phyloP scores from a whole-genome alignment of 2,113 vertebrate species.

The Phyllostomus hastatus region DNA sequence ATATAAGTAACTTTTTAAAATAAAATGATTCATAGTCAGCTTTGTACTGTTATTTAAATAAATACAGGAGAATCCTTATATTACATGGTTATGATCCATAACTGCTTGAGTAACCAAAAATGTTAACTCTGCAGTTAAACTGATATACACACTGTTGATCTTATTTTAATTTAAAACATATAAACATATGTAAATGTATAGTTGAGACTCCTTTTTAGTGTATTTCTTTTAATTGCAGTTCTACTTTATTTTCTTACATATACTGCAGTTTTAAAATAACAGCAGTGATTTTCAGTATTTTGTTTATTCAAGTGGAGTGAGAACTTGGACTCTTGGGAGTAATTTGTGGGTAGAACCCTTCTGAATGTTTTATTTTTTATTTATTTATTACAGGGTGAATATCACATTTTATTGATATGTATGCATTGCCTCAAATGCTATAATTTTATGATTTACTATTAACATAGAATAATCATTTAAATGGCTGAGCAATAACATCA shows the following conservation, averaged over 20 bases:
- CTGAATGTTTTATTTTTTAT: neutral
- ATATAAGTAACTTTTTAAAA: neutral
- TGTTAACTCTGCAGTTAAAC: neutral
- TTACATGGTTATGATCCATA: neutral
- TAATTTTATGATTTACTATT: neutral
- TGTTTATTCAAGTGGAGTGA: neutral
- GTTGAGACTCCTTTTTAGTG: neutral
- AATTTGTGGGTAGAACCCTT: neutral
- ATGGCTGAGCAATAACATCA: neutral
- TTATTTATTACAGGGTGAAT: neutral
- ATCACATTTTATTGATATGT: neutral
- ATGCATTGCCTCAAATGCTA: neutral
- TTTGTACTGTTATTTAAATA: neutral
- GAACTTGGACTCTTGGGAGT: neutral
- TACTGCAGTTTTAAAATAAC: neutral
- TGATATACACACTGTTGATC: neutral
- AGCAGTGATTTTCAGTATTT: neutral
- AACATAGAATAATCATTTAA: constrained; percentile 15
- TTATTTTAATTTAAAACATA: neutral
- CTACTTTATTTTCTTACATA: neutral
- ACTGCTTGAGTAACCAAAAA: neutral
- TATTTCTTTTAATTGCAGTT: neutral
- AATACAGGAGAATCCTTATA: neutral
- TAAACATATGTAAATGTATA: neutral
- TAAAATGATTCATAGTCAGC: neutral